Percentiles rank a stretch among this genome's conserved stretches.
Evolutionary conservation across 92 coral and sea anemone species (phyloP).

Genomic region (Phenganax subtilis): DNA sequence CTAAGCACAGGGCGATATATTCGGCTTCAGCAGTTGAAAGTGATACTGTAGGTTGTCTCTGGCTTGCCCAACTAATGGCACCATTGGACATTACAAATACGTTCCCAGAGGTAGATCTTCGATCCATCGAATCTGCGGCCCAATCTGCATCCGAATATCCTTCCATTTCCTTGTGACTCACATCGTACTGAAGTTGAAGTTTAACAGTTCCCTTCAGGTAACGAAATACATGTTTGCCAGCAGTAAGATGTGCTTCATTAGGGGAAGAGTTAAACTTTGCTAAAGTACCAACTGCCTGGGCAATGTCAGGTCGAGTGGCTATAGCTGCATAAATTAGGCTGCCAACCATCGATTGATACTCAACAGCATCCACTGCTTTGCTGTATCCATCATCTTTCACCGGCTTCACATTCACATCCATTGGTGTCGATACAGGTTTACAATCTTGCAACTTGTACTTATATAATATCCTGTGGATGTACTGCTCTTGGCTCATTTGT

Average conservation of each 20-base stretch:
- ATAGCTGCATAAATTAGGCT: slow-evolving; percentile 9
- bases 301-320: not conserved
- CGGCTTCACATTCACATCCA: not conserved
- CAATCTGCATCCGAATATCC: not conserved
- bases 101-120: slow-evolving; percentile 8
- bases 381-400: not conserved
- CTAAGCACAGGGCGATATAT: not conserved
- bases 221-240: slow-evolving; percentile 18
- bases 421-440: not conserved
- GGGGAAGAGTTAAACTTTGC: slow-evolving; percentile 14
- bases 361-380: slow-evolving; percentile 6
- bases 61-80: slow-evolving; percentile 23
- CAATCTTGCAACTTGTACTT: not conserved
- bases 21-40: slow-evolving; percentile 3
- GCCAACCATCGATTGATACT: slow-evolving; percentile 35
- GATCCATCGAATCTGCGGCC: not conserved
- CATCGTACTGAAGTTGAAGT: not conserved
- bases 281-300: slow-evolving; percentile 5
- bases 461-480: not conserved
- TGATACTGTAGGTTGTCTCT: slow-evolving; percentile 16
- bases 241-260: slow-evolving; percentile 23
- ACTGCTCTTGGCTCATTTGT: not conserved
- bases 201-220: slow-evolving; percentile 19
- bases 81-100: slow-evolving; percentile 8
- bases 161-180: not conserved